Evolutionary conservation across 2,797 vertebrate species (phyloP), one percentile per base, ranked within the genome.

Genomic region (Mormyrus hasselquistii): DNA sequence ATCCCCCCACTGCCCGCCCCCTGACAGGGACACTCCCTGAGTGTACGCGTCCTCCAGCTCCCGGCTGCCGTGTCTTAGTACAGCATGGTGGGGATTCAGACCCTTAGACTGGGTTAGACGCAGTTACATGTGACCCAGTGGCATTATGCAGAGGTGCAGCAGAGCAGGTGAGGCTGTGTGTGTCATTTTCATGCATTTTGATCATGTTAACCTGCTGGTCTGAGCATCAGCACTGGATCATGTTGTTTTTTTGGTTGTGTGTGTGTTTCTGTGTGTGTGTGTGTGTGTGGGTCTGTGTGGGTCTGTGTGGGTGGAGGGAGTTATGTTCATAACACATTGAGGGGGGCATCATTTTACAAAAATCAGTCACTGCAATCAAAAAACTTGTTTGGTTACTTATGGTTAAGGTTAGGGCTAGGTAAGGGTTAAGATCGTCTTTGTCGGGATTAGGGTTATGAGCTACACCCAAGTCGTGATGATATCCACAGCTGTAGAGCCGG

Each of bases 161-260:
- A 92, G 90, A 86, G 65, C 90, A 96, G 95, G 96, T 95, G 95
- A 96, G 95, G 94, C 92, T 93, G 88, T 91, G 79, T 87, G 47
- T 9, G 19, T 83, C 41, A 50, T 38, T n/a, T 50, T 83, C 19
- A n/a, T 49, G 16, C 19, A 44, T 47, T 49, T 49, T 47, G 16
- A 41, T 4, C n/a, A 49, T 22, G 44, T 49, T 83, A 49, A 83
- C 41, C 76, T 82, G 38, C 41, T 19, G 41, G n/a, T 55, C 84
- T 86, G 50, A 53, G 50, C 22, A 34, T 38, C 83, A 83, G 44
- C 44, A 4, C 7, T 29, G 22, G 19, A 49, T 22, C 50, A 22
- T 22, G 3, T 8, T 53, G 50, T n/a, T 12, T 84, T 84, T 84
- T 83, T 49, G 38, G 38, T 22, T 84, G 82, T 4, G 19, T 57